Conservation (phyloP, 2,113 vertebrate genomes). For the Herpailurus yagouaroundi region DNA sequence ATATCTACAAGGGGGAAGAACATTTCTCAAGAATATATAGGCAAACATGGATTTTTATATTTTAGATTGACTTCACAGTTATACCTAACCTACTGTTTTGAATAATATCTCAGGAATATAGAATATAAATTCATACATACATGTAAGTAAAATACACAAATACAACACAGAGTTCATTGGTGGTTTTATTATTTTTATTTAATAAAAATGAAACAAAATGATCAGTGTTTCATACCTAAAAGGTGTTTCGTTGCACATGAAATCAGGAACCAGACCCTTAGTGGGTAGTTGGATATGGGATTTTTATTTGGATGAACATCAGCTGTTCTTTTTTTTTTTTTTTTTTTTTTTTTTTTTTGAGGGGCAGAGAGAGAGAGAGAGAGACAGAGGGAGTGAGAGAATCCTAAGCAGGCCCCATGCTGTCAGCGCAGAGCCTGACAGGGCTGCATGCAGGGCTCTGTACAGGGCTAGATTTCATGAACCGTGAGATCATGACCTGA, state of each 20-base stretch:
- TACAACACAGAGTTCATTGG: not conserved
- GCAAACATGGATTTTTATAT: not conserved
- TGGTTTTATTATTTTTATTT: conserved; percentile 8
- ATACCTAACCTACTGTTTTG: not conserved
- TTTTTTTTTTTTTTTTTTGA: too few relatives aligned
- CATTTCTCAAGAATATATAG: not conserved
- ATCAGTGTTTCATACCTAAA: not conserved
- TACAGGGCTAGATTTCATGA: too few relatives aligned
- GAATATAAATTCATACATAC: not conserved
- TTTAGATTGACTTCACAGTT: not conserved
- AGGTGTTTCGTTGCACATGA: not conserved
- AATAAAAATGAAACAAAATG: conserved; percentile 25
- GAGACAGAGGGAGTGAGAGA: too few relatives aligned
- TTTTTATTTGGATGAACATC: conserved; percentile 38
- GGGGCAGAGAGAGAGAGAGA: too few relatives aligned
- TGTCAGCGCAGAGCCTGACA: too few relatives aligned
- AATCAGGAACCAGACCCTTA: not conserved
- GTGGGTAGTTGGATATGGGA: not conserved
- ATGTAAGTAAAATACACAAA: conserved; percentile 22
- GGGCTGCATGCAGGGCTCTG: too few relatives aligned
- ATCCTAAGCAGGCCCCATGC: too few relatives aligned
- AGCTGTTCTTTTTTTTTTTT: not conserved
- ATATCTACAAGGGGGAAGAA: not conserved
- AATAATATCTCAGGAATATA: not conserved
- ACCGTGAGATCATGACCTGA: too few relatives aligned